Evolutionary conservation across 2,888 invertebrate species (phyloP).

Genomic region (Gari tellinella): DNA sequence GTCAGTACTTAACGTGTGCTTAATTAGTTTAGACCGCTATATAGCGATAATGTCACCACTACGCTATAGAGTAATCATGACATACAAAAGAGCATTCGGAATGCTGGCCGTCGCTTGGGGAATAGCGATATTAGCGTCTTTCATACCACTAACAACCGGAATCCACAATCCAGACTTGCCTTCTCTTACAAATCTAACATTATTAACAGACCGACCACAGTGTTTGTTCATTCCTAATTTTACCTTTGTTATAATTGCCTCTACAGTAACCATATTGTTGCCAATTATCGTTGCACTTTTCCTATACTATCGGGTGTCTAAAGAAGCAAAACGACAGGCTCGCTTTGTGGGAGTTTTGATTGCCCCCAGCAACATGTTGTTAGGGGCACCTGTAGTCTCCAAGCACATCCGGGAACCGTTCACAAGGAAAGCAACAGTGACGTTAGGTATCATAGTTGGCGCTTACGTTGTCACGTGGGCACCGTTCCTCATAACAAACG

Average conservation of each 20-base stretch:
- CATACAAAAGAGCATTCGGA: slow-evolving; percentile 61
- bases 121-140: slow-evolving; percentile 74
- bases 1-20: slow-evolving; percentile 76
- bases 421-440: slow-evolving; percentile 76
- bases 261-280: slow-evolving; percentile 74
- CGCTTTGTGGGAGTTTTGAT: slow-evolving; percentile 73
- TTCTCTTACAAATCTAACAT: slow-evolving; percentile 72
- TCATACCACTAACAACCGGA: slow-evolving; percentile 76
- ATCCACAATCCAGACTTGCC: slow-evolving; percentile 72
- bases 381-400: slow-evolving; percentile 70
- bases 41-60: slow-evolving; percentile 77
- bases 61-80: slow-evolving; percentile 74
- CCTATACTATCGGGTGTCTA: slow-evolving; percentile 75
- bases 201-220: slow-evolving; percentile 65
- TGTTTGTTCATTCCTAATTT: slow-evolving; percentile 75
- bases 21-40: slow-evolving; percentile 77
- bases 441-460: slow-evolving; percentile 77
- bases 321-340: slow-evolving; percentile 77
- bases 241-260: slow-evolving; percentile 70
- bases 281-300: slow-evolving; percentile 75
- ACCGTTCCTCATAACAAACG: slow-evolving; percentile 73
- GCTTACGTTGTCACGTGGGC: slow-evolving; percentile 79
- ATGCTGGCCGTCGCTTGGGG: slow-evolving; percentile 70
- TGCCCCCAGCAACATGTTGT: slow-evolving; percentile 71
- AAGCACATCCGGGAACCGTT: slow-evolving; percentile 76